Percentiles rank a stretch among this genome's conserved stretches.
These are phyloP conservation scores for Coremacera marginata DNA, from an alignment of 2,888 invertebrate genomes.

Conservation along the genomic window DNA sequence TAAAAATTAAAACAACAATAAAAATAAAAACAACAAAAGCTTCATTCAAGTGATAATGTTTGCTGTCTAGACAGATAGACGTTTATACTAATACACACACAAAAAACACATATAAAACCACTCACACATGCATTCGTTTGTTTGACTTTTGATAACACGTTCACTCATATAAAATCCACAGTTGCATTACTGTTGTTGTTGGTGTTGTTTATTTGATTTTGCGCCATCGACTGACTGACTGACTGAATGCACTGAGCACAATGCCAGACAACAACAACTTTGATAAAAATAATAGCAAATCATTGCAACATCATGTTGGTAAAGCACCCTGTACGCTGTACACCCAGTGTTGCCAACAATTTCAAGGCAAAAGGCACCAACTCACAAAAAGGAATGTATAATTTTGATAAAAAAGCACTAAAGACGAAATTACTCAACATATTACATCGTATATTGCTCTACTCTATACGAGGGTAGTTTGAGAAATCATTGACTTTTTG, in stretches of 20 bases:
- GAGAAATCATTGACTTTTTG: too few relatives aligned
- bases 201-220: slow-evolving; percentile 19
- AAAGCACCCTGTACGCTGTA: too few relatives aligned
- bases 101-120: too few relatives aligned
- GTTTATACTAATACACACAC: slow-evolving; percentile 41
- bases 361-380: too few relatives aligned
- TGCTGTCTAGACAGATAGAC: slow-evolving; percentile 51
- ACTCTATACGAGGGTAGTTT: too few relatives aligned
- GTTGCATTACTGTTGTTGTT: slow-evolving; percentile 35
- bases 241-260: slow-evolving; percentile 32
- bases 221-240: not conserved
- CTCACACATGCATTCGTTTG: not conserved
- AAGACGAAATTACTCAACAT: too few relatives aligned
- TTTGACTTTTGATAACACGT: slow-evolving; percentile 20
- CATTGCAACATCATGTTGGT: too few relatives aligned
- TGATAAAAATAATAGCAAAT: too few relatives aligned
- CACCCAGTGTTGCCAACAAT: too few relatives aligned
- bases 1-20: slow-evolving; percentile 33
- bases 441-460: too few relatives aligned
- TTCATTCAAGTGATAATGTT: slow-evolving; percentile 50
- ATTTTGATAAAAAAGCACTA: too few relatives aligned
- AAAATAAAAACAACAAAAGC: slow-evolving; percentile 45
- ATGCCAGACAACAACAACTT: not conserved
- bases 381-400: too few relatives aligned
- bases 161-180: slow-evolving; percentile 30